Percentiles rank a stretch among this genome's conserved stretches.
phyloP scores from a whole-genome alignment of 1,140 invertebrate species.

The Metaphire vulgaris region DNA sequence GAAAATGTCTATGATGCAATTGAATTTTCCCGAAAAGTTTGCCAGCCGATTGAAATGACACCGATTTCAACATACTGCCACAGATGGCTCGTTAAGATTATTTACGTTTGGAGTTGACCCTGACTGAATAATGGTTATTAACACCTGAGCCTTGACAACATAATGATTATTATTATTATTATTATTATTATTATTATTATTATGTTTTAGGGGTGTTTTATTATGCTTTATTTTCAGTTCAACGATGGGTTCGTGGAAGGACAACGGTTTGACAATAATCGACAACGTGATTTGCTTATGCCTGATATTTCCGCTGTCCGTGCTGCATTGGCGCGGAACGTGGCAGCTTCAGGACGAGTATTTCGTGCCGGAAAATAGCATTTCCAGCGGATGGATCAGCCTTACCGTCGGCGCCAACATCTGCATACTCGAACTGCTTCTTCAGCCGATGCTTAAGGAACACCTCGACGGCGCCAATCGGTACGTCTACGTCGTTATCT shows the following conservation, averaged over 20 bases:
- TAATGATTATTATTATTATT: too few species aligned
- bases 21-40: too few species aligned
- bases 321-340: slow-evolving; percentile 25
- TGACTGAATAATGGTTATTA: too few species aligned
- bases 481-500: slow-evolving; percentile 9
- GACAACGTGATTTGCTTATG: slow-evolving; percentile 23
- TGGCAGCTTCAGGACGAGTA: slow-evolving; percentile 27
- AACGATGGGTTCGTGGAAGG: neutral
- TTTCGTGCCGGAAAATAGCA: slow-evolving; percentile 6
- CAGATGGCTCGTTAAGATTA: too few species aligned
- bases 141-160: too few species aligned
- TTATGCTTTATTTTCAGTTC: too few species aligned
- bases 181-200: too few species aligned
- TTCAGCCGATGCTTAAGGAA: slow-evolving; percentile 20
- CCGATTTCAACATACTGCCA: too few species aligned
- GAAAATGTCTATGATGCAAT: too few species aligned
- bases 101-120: too few species aligned
- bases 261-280: neutral
- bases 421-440: slow-evolving; percentile 12
- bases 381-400: slow-evolving; percentile 21
- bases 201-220: too few species aligned
- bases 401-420: slow-evolving; percentile 22
- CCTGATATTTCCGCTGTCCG: slow-evolving; percentile 26
- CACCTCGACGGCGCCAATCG: neutral
- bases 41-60: too few species aligned